Conservation (phyloP, 2,113 vertebrate genomes). For the Cryptomyrus ogoouensis region DNA sequence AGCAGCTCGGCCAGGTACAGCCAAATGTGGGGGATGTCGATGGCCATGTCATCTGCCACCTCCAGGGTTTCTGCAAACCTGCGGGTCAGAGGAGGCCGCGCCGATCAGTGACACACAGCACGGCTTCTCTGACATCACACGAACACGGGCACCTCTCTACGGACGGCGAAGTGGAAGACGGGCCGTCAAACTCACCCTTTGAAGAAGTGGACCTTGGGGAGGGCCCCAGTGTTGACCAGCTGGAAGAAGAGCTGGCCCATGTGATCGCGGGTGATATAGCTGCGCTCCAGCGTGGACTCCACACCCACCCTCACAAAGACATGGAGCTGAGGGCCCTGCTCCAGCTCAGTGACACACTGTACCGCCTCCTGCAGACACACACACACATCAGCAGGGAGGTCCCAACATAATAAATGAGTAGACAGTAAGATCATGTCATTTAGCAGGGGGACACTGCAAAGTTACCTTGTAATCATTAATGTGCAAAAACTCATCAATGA, state of each 20-base stretch:
- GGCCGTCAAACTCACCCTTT: constrained; percentile 72
- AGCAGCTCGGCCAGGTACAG: constrained; percentile 92
- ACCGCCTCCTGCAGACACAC: constrained; percentile 74
- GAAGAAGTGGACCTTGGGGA: constrained; percentile 80
- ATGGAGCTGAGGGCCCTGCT: constrained; percentile 63
- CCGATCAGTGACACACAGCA: background rate
- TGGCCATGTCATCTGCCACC: constrained; percentile 94
- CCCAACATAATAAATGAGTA: background rate
- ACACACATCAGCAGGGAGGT: background rate
- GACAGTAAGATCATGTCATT: background rate
- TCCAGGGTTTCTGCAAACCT: constrained; percentile 90
- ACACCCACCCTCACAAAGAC: constrained; percentile 84
- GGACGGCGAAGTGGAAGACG: background rate
- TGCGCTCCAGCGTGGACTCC: constrained; percentile 90
- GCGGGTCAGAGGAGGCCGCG: background rate
- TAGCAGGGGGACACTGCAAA: background rate
- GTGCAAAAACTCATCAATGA: constrained; percentile 96
- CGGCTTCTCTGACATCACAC: background rate
- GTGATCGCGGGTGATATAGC: constrained; percentile 90
- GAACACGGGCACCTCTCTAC: background rate
- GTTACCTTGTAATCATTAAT: constrained; percentile 92
- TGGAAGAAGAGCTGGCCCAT: constrained; percentile 87
- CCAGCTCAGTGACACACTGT: constrained; percentile 88
- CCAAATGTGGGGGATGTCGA: constrained; percentile 98
- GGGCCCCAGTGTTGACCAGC: constrained; percentile 73